Conservation (phyloP, 2,113 vertebrate species). For the Bufo gargarizans region DNA sequence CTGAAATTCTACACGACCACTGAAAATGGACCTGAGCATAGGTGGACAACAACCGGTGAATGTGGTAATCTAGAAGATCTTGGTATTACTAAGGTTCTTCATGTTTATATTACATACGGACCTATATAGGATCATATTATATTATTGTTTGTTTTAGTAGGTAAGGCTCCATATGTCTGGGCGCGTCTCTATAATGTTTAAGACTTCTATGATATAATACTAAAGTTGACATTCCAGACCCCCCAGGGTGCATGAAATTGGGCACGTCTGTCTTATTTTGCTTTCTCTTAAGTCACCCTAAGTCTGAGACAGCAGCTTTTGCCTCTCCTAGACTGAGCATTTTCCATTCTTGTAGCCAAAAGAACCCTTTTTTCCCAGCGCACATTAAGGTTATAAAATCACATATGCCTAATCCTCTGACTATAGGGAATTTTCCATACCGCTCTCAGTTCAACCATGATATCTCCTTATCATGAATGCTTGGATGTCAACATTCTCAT, state of each 20-base stretch:
- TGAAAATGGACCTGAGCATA: neutral
- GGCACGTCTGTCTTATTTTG: neutral
- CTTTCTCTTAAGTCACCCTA: neutral
- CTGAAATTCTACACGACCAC: neutral
- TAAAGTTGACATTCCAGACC: neutral
- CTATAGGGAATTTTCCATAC: neutral
- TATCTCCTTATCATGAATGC: neutral
- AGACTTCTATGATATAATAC: constrained; percentile 15
- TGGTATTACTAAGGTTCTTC: neutral
- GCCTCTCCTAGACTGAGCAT: neutral
- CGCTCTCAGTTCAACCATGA: neutral
- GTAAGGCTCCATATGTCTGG: constrained; percentile 16
- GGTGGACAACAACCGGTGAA: neutral
- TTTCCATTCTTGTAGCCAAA: constrained; percentile 15
- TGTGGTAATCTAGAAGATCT: neutral
- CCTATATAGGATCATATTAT: neutral
- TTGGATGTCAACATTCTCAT: neutral
- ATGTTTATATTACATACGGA: neutral
- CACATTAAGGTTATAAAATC: neutral
- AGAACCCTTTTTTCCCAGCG: neutral
- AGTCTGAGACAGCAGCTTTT: constrained; percentile 8
- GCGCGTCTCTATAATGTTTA: neutral
- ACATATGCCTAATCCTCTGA: neutral
- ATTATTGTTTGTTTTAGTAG: neutral
- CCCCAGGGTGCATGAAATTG: neutral